Conservation (phyloP, 1,140 invertebrate genomes). For the Drosophila tsacasi region DNA sequence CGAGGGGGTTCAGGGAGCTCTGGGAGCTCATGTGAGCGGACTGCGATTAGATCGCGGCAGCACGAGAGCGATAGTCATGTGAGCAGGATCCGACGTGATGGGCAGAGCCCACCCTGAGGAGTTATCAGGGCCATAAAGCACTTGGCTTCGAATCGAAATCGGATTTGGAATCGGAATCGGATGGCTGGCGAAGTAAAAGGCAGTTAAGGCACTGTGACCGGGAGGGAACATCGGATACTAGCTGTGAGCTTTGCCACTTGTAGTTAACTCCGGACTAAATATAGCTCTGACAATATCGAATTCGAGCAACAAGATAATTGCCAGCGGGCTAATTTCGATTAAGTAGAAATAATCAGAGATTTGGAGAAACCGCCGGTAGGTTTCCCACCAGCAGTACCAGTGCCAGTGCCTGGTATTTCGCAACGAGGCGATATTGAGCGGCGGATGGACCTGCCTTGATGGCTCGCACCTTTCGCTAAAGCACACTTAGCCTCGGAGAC, state of each 20-base stretch:
- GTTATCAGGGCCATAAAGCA: conserved; percentile 8
- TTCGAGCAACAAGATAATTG: neutral
- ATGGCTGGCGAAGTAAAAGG: neutral
- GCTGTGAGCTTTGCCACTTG: neutral
- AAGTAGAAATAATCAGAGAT: neutral
- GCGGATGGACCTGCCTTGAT: neutral
- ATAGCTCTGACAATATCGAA: conserved; percentile 2
- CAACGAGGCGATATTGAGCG: neutral
- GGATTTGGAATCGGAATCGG: neutral
- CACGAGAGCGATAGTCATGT: conserved; percentile 20
- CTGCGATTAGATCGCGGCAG: neutral
- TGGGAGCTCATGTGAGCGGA: conserved; percentile 25
- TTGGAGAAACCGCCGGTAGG: neutral
- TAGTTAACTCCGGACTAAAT: neutral
- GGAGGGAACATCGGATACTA: neutral
- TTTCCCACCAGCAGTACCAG: neutral
- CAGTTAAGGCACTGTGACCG: neutral
- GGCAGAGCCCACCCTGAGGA: neutral
- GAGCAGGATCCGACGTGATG: conserved; percentile 10
- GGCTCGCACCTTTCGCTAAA: neutral
- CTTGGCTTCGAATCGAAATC: neutral
- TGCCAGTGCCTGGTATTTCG: conserved; percentile 6
- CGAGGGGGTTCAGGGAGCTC: neutral
- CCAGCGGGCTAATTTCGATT: neutral
- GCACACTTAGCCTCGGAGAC: neutral